Evolutionary conservation across 2,888 invertebrate species (phyloP), one percentile per base, ranked within the genome.

Genomic region (Acrobasis consociella): DNA sequence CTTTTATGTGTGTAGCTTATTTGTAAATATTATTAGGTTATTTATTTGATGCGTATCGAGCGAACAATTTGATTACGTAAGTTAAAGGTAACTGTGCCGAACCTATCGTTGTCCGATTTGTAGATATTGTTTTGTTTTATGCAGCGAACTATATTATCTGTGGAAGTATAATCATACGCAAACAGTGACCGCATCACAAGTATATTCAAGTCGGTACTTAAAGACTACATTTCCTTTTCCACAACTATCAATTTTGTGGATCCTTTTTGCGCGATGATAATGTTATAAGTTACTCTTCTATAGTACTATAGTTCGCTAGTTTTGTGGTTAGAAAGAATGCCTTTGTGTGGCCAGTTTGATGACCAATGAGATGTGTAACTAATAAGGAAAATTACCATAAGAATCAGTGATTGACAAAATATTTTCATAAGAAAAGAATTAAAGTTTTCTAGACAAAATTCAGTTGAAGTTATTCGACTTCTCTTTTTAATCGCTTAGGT

Each of bases 1-100:
- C 71, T 75, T 72, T 72, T 82, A 83, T 83, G 81, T 80, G 73
- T 84, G 81, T 85, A 87, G 78, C 73, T 74, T 77, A 74, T 76
- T 75, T 69, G 83, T 85, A 83, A 70, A 83, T 85, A 83, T 64
- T 65, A 72, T 60, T 65, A 69, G 74, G 69, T 71, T 65, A 64
- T 64, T 76, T 73, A 75, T 72, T 75, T 74, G 75, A 75, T 73
- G 74, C 50, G 51, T 59, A 49, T 49, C 63, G 65, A 63, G 68
- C 66, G 67, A 68, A 67, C 64, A 68, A 69, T 72, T 72, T 75
- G 68, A 71, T 66, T 70, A 69, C 63, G 64, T 67, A 62, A 67
- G 66, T 65, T 79, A 74, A 76, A 74, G 73, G 75, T 77, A 58
- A 39, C 38, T 49, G 49, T 61, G 55, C 53, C 38, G 37, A 17